A percentile compares a stretch with the other conserved stretches of the same genome.
Conservation (phyloP, 2,797 vertebrate genomes). For the Lithobates sylvaticus region DNA sequence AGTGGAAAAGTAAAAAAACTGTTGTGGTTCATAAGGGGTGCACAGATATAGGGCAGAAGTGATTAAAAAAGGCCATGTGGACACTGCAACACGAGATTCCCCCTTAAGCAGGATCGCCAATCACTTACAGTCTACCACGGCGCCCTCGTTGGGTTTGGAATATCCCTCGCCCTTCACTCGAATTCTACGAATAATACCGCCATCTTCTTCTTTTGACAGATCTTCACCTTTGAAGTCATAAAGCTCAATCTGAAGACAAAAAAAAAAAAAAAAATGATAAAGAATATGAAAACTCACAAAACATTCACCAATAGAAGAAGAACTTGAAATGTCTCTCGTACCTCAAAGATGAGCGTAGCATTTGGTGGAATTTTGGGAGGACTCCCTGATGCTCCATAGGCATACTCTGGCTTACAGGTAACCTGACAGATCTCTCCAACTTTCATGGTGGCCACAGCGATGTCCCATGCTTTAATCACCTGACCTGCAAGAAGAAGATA, state of each 20-base stretch:
- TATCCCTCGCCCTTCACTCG: constrained; percentile 90
- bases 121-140: constrained; percentile 88
- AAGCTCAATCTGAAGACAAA: constrained; percentile 85
- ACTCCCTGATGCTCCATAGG: constrained; percentile 92
- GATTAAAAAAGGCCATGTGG: too few species aligned
- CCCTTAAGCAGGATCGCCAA: background rate
- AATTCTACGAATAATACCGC: constrained; percentile 92
- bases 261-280: background rate
- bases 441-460: constrained; percentile 94
- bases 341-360: constrained; percentile 93
- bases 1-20: too few species aligned
- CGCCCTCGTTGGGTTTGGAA: constrained; percentile 92
- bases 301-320: background rate
- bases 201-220: constrained; percentile 90
- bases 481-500: constrained; percentile 77
- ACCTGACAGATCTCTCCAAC: constrained; percentile 89
- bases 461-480: constrained; percentile 98
- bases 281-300: background rate
- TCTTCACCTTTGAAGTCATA: constrained; percentile 95
- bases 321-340: constrained; percentile 65
- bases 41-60: too few species aligned
- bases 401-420: constrained; percentile 93
- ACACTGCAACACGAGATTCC: too few species aligned
- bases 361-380: constrained; percentile 95
- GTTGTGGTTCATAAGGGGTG: too few species aligned